Evolutionary conservation across 2,888 invertebrate genomes (phyloP), one percentile per base, ranked within the genome.

Genomic region (Steinernema carpocapsae): DNA sequence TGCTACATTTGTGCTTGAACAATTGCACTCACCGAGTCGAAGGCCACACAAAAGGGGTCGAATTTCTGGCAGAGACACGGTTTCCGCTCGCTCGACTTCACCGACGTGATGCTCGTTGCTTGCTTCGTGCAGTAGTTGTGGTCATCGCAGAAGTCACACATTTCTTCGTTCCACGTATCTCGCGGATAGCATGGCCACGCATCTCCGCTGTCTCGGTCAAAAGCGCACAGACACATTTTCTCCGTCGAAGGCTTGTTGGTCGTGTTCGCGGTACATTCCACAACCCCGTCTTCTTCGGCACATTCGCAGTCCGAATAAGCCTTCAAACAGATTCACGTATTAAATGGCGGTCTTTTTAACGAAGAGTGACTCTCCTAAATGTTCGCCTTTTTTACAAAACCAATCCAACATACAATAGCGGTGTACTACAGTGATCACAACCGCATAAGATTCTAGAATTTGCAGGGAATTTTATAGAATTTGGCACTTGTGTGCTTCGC

Each of bases 141-240:
- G 4, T 70, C 51, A 64, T 79, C 79, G 52, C 79, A 79, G 32
- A 32, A 74, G 19, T 52, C 74, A 64, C 75, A 80, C 70, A 22
- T 56, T 17, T 77, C 70, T 43, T 71, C 52, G 46, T 51, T 73
- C 80, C 80, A 80, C 19, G 71, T 52, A 1, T 76, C 71, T 17
- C 59, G 51, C 1, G 73, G 77, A 72, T 80, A 76, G 52, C 80
- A 80, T 6, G 80, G 80, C 80, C 80, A 80, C 4, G 80, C 80
- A 70, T 80, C 80, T 32, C 75, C 77, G 29, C 76, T 80, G 37
- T 75, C 73, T 70, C 84, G 72, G 73, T 85, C 85, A 51, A 85
- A 85, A 0, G 85, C 85, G 42, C 85, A 85, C 37, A 83, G 77
- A 72, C 85, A 85, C 74, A 76, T 76, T 37, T 76, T 74, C 22